Evolutionary conservation across 2,113 vertebrate species (phyloP).

Genomic region (Heteronetta atricapilla): DNA sequence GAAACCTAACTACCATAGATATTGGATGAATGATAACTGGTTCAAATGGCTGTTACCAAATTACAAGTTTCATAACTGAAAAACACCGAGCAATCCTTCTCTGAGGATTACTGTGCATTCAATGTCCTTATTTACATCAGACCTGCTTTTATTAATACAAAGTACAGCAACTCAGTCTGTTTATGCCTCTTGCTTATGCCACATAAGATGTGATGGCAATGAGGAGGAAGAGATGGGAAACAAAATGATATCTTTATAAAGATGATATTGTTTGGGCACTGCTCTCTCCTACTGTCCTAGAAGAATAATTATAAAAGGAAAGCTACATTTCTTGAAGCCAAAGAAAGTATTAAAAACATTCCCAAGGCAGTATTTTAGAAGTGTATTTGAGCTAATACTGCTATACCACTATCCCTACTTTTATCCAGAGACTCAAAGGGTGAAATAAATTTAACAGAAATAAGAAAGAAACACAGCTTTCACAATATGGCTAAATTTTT

Average conservation of each 20-base stretch:
- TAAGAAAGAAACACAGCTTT: neutral
- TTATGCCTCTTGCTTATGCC: constrained; percentile 26
- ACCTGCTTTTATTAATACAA: constrained; percentile 48
- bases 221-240: constrained; percentile 12
- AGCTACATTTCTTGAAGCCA: neutral
- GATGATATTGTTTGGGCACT: neutral
- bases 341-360: neutral
- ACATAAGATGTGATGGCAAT: constrained; percentile 17
- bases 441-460: neutral
- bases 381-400: neutral
- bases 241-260: constrained; percentile 38
- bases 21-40: neutral
- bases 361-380: neutral
- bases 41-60: neutral
- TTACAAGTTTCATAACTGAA: constrained; percentile 30
- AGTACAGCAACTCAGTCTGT: constrained; percentile 22
- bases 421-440: neutral
- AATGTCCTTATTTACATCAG: constrained; percentile 43
- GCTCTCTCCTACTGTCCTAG: neutral
- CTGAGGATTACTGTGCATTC: constrained; percentile 45
- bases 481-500: neutral
- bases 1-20: neutral
- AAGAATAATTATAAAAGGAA: constrained; percentile 35
- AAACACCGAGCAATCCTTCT: constrained; percentile 47
- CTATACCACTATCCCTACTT: neutral